Percentiles rank a stretch among this genome's conserved stretches.
Conservation (phyloP, 2,797 vertebrate genomes). For the Lepus oiostolus region DNA sequence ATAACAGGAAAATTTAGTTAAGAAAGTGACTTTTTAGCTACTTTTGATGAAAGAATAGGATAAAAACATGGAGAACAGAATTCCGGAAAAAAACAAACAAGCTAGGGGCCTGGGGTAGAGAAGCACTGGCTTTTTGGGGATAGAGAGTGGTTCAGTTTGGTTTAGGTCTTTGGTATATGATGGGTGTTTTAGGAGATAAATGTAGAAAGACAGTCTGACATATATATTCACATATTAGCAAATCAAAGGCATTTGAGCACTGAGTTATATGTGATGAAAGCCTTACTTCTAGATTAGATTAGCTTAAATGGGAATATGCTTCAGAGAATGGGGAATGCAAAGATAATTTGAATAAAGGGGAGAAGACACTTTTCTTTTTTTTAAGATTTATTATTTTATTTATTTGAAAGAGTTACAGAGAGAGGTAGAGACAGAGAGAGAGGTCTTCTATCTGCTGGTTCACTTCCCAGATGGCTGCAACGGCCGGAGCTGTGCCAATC, state of each 20-base stretch:
- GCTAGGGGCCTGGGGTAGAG: not conserved
- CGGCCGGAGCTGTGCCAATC: too few species aligned
- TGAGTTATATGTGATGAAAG: not conserved
- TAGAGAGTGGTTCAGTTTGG: not conserved
- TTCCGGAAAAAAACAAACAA: not conserved
- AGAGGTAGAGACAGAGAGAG: too few species aligned
- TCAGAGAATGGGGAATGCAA: not conserved
- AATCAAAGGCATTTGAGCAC: not conserved
- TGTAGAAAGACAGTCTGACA: not conserved
- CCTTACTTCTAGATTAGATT: not conserved
- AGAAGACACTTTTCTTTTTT: not conserved
- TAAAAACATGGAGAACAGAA: not conserved
- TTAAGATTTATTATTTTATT: too few species aligned
- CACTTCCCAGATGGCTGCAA: too few species aligned
- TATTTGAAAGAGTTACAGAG: too few species aligned
- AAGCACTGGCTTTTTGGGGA: not conserved
- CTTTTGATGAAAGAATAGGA: slow-evolving; percentile 40
- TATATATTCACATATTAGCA: not conserved
- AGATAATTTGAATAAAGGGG: not conserved
- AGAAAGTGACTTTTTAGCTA: not conserved
- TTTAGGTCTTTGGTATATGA: not conserved
- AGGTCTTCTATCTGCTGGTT: too few species aligned
- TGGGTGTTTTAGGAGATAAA: not conserved
- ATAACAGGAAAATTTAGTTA: slow-evolving; percentile 14
- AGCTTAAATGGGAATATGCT: not conserved